Base-by-base conservation (phyloP, 1,140 invertebrate species). In the Acromyrmex heyeri region DNA sequence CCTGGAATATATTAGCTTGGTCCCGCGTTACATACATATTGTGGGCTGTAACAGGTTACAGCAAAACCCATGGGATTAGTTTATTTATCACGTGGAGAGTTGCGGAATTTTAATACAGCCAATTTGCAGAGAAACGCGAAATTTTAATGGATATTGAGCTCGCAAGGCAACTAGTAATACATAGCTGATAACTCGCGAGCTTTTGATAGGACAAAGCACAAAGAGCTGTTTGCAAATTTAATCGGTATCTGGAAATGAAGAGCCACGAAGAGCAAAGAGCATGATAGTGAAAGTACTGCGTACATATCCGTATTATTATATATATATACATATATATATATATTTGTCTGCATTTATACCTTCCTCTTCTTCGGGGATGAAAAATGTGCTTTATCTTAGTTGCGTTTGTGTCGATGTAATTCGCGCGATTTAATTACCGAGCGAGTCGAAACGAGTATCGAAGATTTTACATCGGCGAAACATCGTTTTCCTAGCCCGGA, bases 361-460 rank as follows among this genome's bases (percentile, higher is more conserved):
- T 59, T 44, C n/a, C n/a, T 83, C 44, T 50, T 30, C 24, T 8
- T 21, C n/a, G 38, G 48, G 16, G n/a, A 79, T 53, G 38, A 81
- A 81, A 48, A 75, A 77, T 57, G 34, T 65, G 50, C 57, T 88
- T 83, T 83, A 50, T 44, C 70, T 85, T 69, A 67, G 30, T 5
- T 21, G 55, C 34, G 64, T 44, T 73, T 83, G 48, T 21, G 50
- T 55, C 27, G 50, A 53, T 21, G 70, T 59, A 75, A 86, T 85
- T 69, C 27, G 50, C 48, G 24, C 83, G 57, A 79, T 86, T 82
- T 89, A 89, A 90, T 90, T 86, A 89, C 78, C n/a, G 61, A 24
- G 62, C 10, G n/a, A 14, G 57, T 70, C 34, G 24, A 67, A 72
- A 55, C 55, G 83, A 55, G 69, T 61, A 38, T 55, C 79, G 79